A percentile compares a stretch with the other conserved stretches of the same genome.
Evolutionary conservation across 2,888 invertebrate species (phyloP).

Genomic region (Andrena chrysosceles): DNA sequence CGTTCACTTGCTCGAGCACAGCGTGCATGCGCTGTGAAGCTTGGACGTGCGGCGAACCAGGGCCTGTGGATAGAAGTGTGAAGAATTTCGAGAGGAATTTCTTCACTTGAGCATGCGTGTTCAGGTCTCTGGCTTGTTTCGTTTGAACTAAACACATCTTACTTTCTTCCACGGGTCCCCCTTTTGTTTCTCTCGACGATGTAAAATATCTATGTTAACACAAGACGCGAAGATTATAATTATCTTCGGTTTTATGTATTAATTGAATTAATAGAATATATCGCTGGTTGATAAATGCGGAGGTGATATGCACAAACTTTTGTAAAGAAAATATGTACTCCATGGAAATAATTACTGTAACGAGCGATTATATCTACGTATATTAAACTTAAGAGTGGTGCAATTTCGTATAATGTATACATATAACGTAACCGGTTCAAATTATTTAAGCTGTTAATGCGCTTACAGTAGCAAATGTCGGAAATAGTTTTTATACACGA

Average conservation of each 20-base stretch:
- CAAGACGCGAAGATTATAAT: not conserved
- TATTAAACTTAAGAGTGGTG: not conserved
- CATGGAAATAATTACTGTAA: conserved; percentile 19
- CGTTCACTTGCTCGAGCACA: too few relatives aligned
- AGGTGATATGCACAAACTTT: conserved; percentile 5
- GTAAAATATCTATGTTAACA: conserved; percentile 1
- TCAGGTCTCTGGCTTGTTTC: not conserved
- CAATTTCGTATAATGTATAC: not conserved
- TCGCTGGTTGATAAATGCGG: conserved; percentile 7
- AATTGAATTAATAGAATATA: conserved; percentile 5
- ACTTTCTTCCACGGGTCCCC: not conserved
- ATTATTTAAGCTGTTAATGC: conserved; percentile 13
- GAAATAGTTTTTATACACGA: conserved; percentile 7
- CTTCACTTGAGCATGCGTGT: too few relatives aligned
- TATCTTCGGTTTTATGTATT: conserved; percentile 14
- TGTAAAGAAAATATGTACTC: conserved; percentile 30
- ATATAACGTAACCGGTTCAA: not conserved
- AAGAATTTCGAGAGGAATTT: too few relatives aligned
- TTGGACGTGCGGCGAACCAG: too few relatives aligned
- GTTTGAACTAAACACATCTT: not conserved
- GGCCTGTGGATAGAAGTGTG: too few relatives aligned
- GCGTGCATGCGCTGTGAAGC: too few relatives aligned
- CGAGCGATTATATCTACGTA: conserved; percentile 2
- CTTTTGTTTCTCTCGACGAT: not conserved
- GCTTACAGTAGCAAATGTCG: conserved; percentile 26